Percentiles rank a stretch among this genome's conserved stretches.
These are phyloP conservation scores for Globia sparganii DNA, from an alignment of 2,888 invertebrate genomes.

Conservation along the genomic window DNA sequence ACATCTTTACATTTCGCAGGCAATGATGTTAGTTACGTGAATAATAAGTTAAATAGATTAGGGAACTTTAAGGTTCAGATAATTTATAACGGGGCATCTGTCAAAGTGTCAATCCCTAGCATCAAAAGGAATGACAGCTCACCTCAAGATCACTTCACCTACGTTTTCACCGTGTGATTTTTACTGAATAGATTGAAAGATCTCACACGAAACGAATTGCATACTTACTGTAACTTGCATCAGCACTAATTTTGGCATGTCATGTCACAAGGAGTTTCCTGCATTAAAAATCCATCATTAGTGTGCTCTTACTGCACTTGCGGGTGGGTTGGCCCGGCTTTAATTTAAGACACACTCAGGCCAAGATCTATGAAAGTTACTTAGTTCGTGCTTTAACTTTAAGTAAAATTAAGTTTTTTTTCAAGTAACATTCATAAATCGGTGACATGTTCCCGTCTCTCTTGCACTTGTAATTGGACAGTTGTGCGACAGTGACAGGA, in stretches of 20 bases:
- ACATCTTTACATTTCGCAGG: not conserved
- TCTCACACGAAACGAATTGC: not conserved
- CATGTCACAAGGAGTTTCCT: not conserved
- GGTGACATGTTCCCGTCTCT: not conserved
- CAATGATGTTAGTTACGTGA: not conserved
- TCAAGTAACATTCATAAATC: not conserved
- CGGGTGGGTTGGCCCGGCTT: not conserved
- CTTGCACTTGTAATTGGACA: not conserved
- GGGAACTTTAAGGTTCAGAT: not conserved
- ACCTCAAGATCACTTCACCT: not conserved
- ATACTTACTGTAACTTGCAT: not conserved
- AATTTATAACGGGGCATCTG: too few species aligned
- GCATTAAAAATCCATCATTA: not conserved
- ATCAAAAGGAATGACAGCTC: not conserved
- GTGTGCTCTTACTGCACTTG: not conserved
- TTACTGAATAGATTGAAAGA: not conserved
- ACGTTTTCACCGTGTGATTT: not conserved
- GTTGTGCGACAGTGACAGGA: not conserved
- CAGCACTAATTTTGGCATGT: not conserved
- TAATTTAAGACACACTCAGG: not conserved
- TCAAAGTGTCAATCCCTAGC: too few species aligned
- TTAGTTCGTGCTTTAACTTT: not conserved
- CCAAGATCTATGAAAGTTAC: not conserved
- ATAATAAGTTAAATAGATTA: not conserved
- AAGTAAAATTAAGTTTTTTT: too few species aligned